Percentiles rank a stretch among this genome's conserved stretches.
Conservation (phyloP, 1,140 invertebrate genomes). For the Panonychus citri region DNA sequence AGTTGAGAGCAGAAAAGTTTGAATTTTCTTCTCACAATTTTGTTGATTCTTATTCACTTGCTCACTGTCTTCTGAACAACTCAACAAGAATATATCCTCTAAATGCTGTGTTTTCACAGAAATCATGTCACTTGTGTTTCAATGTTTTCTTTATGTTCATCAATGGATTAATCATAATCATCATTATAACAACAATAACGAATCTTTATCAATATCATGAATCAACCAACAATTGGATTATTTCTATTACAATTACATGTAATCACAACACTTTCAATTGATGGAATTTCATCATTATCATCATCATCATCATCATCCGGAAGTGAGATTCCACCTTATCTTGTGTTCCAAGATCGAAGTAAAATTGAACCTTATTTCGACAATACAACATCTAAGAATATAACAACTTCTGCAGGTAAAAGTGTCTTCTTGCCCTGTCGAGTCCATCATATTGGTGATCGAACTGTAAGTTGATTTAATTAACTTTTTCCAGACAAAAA, state of each 20-base stretch:
- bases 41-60: no score
- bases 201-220: neutral
- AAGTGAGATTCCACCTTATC: neutral
- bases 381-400: slow-evolving; percentile 22
- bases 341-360: neutral
- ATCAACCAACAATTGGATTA: no score
- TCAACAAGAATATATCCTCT: no score
- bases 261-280: neutral
- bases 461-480: slow-evolving; percentile 18
- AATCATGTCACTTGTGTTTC: no score
- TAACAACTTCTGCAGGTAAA: slow-evolving; percentile 16
- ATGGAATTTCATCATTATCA: neutral
- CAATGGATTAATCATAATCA: neutral
- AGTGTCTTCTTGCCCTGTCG: slow-evolving; percentile 19
- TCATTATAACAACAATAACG: neutral
- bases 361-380: slow-evolving; percentile 14
- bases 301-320: neutral
- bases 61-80: no score
- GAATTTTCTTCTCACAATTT: no score
- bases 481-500: no score
- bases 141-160: neutral
- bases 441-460: slow-evolving; percentile 19
- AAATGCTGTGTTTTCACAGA: no score
- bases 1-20: no score
- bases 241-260: no score